Percentiles rank a stretch among this genome's conserved stretches.
Evolutionary conservation across 2,888 invertebrate species (phyloP).

Genomic region (Drosophila kambysellisi): DNA sequence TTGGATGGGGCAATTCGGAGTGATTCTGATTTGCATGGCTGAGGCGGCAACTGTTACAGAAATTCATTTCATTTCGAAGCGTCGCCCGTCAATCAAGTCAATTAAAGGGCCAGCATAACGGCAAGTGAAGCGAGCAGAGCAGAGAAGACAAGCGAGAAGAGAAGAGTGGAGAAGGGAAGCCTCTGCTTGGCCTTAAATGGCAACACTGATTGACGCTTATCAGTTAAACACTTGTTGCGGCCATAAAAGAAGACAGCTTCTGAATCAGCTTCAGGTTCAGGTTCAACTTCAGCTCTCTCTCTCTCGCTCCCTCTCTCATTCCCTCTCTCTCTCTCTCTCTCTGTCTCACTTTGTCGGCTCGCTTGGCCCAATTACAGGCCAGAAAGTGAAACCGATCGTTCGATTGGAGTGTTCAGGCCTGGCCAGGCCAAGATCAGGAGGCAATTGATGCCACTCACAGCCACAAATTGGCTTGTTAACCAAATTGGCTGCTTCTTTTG

Average conservation of each 20-base stretch:
- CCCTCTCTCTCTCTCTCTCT: neutral
- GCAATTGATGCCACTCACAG: constrained; percentile 55
- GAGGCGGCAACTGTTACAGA: constrained; percentile 50
- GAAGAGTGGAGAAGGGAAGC: neutral
- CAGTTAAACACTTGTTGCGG: constrained; percentile 26
- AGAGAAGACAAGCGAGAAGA: neutral
- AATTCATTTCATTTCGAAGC: constrained; percentile 23
- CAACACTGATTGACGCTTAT: constrained; percentile 40
- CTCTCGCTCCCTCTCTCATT: constrained; percentile 5
- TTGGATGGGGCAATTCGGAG: constrained; percentile 20
- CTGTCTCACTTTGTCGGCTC: constrained; percentile 53
- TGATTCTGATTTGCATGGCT: constrained; percentile 41
- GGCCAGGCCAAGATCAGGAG: constrained; percentile 40
- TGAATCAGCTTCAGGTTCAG: constrained; percentile 3
- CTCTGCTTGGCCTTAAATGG: constrained; percentile 27
- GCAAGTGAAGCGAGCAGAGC: constrained; percentile 63
- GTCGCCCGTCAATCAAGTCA: constrained; percentile 62
- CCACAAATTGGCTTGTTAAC: constrained; percentile 77
- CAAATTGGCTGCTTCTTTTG: constrained; percentile 69
- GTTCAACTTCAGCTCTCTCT: constrained; percentile 23
- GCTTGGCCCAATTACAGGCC: constrained; percentile 77
- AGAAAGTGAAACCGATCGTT: constrained; percentile 72
- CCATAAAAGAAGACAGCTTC: constrained; percentile 15
- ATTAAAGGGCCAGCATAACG: constrained; percentile 68
- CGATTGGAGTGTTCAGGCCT: neutral